phyloP scores from a whole-genome alignment of 2,113 vertebrate species.

The Calidris pugnax region DNA sequence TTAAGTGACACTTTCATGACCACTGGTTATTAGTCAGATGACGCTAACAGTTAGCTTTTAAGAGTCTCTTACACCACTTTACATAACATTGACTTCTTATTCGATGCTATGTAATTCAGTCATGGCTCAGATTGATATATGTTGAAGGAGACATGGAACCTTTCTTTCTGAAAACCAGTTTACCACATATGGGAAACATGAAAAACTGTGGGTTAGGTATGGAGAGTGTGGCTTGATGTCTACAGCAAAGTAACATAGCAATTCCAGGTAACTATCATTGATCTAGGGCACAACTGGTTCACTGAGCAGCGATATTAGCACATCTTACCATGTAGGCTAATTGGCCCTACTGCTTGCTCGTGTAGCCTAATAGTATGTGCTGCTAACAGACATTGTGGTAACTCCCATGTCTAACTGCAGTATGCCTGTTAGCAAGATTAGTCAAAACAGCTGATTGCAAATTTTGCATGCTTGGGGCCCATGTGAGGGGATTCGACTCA shows the following conservation, averaged over 20 bases:
- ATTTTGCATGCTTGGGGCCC: neutral
- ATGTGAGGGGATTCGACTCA: neutral
- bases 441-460: neutral
- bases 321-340: neutral
- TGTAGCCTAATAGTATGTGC: neutral
- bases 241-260: neutral
- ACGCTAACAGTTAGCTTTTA: neutral
- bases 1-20: neutral
- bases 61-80: neutral
- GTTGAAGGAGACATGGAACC: neutral
- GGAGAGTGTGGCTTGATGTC: neutral
- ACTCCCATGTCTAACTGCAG: neutral
- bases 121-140: neutral
- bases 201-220: neutral
- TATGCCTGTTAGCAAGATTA: neutral
- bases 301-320: neutral
- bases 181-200: neutral
- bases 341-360: neutral
- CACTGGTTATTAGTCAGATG: neutral
- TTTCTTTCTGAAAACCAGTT: neutral
- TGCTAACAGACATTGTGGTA: neutral
- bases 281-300: neutral
- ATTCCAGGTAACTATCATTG: neutral
- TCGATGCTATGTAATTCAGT: neutral
- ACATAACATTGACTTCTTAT: neutral